Base-by-base conservation (phyloP, 2,113 vertebrate genomes). In the Myocastor coypus region DNA sequence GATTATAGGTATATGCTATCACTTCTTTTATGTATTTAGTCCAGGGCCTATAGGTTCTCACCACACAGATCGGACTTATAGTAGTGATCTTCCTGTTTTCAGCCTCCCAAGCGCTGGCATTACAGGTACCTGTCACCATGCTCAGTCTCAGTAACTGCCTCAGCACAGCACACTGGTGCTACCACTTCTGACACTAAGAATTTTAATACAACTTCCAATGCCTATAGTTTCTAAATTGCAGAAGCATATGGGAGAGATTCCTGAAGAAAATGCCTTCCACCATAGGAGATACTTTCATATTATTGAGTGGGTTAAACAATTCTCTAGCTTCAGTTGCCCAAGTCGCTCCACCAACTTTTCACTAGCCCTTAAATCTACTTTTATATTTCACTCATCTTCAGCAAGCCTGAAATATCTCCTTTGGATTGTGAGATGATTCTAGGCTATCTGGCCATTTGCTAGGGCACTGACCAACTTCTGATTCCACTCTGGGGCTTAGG, bases 161-260 rank as follows among this genome's bases (percentile, higher is more conserved):
- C 55, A 57, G 55, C 16, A 57, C 14, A 57, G 55, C 55, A 57
- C 16, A 0, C 16, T 17, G 55, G 55, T 16, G 5, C 40, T 13
- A 46, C 73, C 40, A 46, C 3, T 5, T 14, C 42, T 50, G 40
- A 46, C 42, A 82, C 34, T 83, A 90, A 78, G 77, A 30, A 93
- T 40, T 78, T 95, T 42, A 82, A 95, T 80, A 94, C 4, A 86
- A 68, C 85, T 83, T 59, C 66, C 55, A 87, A 32, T n/a, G 42
- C 52, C 87, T 88, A 80, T 1, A 71, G 73, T 95, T 95, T 93
- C 92, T 93, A 90, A 95, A 89, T 22, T 80, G 57, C 32, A 94
- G 37, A 92, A 89, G 19, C 14, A 50, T 66, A 95, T 84, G 32
- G 46, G 80, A 92, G 84, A 50, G 82, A 91, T 77, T 46, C 28